Conservation (phyloP, 2,888 invertebrate species). For the Drosophila multiciliata region DNA sequence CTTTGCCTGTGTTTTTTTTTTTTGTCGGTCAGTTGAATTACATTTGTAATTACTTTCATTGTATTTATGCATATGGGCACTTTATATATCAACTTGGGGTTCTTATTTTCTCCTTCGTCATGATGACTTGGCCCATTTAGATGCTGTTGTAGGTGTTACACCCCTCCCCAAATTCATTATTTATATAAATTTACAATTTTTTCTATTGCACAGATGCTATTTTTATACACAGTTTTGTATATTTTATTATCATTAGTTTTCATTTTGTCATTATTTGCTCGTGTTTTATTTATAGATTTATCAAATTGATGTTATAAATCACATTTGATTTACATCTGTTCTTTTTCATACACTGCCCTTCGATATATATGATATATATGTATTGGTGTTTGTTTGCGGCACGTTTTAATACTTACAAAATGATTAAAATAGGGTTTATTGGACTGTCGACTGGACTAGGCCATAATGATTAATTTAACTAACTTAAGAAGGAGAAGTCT, state of each 20-base stretch:
- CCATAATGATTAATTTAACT: fast-evolving
- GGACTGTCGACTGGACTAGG: background rate
- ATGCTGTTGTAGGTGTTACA: constrained; percentile 18
- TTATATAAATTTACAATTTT: background rate
- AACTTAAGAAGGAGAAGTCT: no score
- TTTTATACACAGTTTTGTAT: background rate
- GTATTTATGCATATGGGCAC: constrained; percentile 44
- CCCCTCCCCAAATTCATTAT: background rate
- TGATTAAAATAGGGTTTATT: constrained; percentile 10
- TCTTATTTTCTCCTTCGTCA: constrained; percentile 61
- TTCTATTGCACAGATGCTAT: background rate
- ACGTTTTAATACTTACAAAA: constrained; percentile 50
- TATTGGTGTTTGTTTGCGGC: constrained; percentile 49
- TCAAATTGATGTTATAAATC: constrained; percentile 69
- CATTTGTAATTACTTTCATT: constrained; percentile 77
- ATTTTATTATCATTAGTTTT: background rate
- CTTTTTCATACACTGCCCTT: constrained; percentile 63
- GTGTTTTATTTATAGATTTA: constrained; percentile 60
- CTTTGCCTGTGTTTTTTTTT: constrained; percentile 7
- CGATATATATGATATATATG: constrained; percentile 22
- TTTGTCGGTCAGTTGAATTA: constrained; percentile 56
- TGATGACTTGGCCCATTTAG: constrained; percentile 69
- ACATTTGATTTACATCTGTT: constrained; percentile 76
- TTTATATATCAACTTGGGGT: constrained; percentile 1
- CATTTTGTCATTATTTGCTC: background rate